Conservation (phyloP, 2,113 vertebrate genomes). For the Mirounga angustirostris region DNA sequence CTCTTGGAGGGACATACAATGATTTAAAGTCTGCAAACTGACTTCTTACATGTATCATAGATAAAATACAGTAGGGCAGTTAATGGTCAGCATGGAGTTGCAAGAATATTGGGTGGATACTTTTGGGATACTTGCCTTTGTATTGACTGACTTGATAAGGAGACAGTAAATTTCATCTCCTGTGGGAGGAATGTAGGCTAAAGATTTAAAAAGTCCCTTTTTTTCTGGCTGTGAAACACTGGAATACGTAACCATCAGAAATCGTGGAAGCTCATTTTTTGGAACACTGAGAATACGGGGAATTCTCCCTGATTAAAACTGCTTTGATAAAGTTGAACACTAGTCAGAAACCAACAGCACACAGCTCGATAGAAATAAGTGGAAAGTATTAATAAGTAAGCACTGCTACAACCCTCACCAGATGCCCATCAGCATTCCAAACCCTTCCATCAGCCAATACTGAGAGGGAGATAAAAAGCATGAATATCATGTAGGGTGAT, state of each 20-base stretch:
- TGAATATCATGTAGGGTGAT: neutral
- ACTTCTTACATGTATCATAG: neutral
- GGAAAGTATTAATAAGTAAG: conserved; percentile 18
- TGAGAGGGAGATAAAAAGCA: neutral
- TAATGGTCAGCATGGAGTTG: neutral
- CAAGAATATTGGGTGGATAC: neutral
- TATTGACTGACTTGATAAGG: neutral
- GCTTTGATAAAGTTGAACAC: neutral
- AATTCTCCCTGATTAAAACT: neutral
- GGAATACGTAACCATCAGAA: neutral
- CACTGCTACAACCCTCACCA: neutral
- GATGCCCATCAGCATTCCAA: neutral
- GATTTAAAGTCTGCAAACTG: conserved; percentile 51
- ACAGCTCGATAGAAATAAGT: neutral
- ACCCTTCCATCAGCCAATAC: neutral
- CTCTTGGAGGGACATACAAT: conserved; percentile 27
- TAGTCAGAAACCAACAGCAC: conserved; percentile 6
- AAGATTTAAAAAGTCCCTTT: neutral
- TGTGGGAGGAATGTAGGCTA: neutral
- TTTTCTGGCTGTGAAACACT: neutral
- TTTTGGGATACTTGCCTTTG: neutral
- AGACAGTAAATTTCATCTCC: neutral
- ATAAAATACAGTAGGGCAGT: neutral
- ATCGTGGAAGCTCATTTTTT: neutral
- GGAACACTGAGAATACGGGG: neutral